Percentiles rank a stretch among this genome's conserved stretches.
These are phyloP conservation scores for Bhutanitis thaidina DNA, from an alignment of 2,888 invertebrate genomes.

Conservation along the genomic window DNA sequence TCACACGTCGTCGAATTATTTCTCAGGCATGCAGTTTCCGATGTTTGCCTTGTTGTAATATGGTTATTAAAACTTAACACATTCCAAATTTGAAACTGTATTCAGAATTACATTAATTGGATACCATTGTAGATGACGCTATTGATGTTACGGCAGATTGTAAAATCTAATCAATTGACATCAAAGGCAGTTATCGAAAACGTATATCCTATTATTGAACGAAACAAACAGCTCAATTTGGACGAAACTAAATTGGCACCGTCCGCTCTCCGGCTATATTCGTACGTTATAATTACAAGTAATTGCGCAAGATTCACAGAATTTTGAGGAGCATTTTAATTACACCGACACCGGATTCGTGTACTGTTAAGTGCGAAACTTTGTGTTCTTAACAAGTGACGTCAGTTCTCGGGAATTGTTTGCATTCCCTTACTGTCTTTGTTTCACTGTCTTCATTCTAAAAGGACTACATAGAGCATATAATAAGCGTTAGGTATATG, in stretches of 20 bases:
- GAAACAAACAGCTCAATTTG: neutral
- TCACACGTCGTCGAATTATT: no score
- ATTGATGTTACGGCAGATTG: neutral
- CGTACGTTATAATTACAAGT: conserved; percentile 25
- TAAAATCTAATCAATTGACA: conserved; percentile 7
- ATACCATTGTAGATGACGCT: no score
- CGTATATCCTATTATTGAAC: neutral
- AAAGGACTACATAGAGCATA: no score
- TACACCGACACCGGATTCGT: conserved; percentile 22
- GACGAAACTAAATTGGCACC: conserved; percentile 7
- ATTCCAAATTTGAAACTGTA: no score
- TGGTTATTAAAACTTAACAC: no score
- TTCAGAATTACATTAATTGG: no score
- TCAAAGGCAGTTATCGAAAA: conserved; percentile 5
- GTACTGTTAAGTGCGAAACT: conserved; percentile 22
- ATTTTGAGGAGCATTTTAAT: conserved; percentile 29
- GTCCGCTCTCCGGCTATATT: conserved; percentile 17
- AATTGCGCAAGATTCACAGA: conserved; percentile 29
- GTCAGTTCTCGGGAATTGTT: no score
- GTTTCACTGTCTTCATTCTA: no score
- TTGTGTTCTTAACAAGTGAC: neutral
- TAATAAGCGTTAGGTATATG: no score
- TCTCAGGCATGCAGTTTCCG: no score
- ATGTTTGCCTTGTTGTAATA: no score
- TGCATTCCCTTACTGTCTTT: no score